Evolutionary conservation across 2,888 invertebrate genomes (phyloP), one percentile per base, ranked within the genome.

Genomic region (Parelbella ahira): DNA sequence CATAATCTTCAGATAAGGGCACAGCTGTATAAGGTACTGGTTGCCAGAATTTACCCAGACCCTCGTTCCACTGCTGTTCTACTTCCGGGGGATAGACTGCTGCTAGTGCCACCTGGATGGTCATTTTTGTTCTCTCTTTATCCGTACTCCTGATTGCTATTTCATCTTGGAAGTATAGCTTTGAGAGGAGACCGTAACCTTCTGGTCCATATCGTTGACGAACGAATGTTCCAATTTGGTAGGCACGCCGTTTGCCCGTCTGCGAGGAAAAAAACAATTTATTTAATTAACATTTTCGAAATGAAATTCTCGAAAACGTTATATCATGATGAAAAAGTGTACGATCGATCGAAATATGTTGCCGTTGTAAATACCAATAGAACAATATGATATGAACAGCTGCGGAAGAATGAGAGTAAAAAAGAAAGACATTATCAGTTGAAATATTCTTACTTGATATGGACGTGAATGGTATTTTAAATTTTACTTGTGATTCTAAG

Each of bases 121-220:
- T 86, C 86, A 86, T 86, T 60, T 86, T 84, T 0, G 86, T 79
- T 29, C 86, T 55, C 13, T 86, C 83, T 55, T 86, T 84, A n/a
- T 83, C 82, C 0, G 86, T 86, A 37, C 75, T 78, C 11, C 79
- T 60, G 24, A 84, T 53, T 2, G 59, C 45, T 12, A 86, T 69
- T 48, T 86, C 79, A 11, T 79, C 64, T 1, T 56, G 59, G 0
- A 64, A 48, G 62, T 82, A 86, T 2, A 80, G 27, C 36, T 68
- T 63, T 0, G 82, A 82, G 11, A 84, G 54, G 5, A 84, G 44
- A 0, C 58, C 52, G n/a, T 58, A 53, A 0, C 70, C 75, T 8
- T 68, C 49, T 1, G 45, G 13, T 0, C 84, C 82, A 47, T 82
- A 86, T 2, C 82, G 61, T 11, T 73, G 62, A 0, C 68, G 69